phyloP scores from a whole-genome alignment of 2,888 invertebrate genomes.

The Resseliella maxima region DNA sequence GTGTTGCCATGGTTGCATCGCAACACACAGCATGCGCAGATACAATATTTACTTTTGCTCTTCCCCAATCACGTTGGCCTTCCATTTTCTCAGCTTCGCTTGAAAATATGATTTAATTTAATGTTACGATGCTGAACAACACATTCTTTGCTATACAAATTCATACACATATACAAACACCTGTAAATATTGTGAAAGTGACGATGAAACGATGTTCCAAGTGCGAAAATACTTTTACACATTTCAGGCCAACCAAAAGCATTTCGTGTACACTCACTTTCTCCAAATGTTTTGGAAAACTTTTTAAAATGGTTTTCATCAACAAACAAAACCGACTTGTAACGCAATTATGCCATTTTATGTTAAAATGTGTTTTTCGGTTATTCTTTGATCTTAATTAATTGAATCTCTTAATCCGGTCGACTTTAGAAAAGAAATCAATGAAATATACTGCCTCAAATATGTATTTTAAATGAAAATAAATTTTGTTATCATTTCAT shows the following conservation, averaged over 20 bases:
- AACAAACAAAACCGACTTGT: slow-evolving; percentile 35
- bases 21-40: slow-evolving; percentile 41
- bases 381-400: slow-evolving; percentile 39
- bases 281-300: background rate
- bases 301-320: slow-evolving; percentile 20
- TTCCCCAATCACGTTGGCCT: background rate
- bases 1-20: slow-evolving; percentile 45
- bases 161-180: background rate
- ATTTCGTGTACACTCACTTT: background rate
- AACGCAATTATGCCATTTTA: slow-evolving; percentile 35
- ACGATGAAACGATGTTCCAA: background rate
- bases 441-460: too few relatives aligned
- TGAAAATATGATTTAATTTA: slow-evolving; percentile 36
- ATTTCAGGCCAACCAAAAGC: background rate
- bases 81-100: slow-evolving; percentile 11
- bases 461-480: background rate
- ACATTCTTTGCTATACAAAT: background rate
- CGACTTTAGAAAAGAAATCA: slow-evolving; percentile 8
- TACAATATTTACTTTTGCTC: background rate
- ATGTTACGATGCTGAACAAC: background rate
- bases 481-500: background rate
- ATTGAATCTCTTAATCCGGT: slow-evolving; percentile 18
- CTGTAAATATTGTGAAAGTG: background rate
- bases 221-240: background rate
- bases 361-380: slow-evolving; percentile 29